phyloP scores from a whole-genome alignment of 2,113 vertebrate genomes.

The Oncorhynchus keta region DNA sequence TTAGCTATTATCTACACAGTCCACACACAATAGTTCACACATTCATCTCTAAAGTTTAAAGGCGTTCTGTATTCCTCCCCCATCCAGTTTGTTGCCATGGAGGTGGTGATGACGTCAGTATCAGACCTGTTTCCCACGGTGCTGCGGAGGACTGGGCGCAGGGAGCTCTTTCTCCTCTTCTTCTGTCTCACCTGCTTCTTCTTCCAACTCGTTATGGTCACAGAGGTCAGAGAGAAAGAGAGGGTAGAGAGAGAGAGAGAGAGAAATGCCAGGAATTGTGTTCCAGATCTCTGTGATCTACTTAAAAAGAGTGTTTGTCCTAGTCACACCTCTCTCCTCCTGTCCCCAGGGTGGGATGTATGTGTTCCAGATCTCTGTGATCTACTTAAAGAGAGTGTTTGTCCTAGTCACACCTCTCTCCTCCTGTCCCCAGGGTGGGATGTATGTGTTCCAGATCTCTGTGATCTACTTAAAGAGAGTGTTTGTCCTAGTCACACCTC shows the following conservation, averaged over 20 bases:
- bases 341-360: too few species aligned
- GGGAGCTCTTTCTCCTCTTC: conserved; percentile 66
- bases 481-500: neutral
- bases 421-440: conserved; percentile 63
- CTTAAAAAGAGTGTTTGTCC: too few species aligned
- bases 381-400: neutral
- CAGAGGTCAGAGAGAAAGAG: conserved; percentile 56
- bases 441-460: conserved; percentile 46
- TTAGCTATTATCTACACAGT: conserved; percentile 26
- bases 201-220: conserved; percentile 69
- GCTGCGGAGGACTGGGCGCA: conserved; percentile 55
- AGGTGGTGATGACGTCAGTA: conserved; percentile 67
- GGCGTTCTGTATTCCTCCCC: conserved; percentile 1
- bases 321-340: too few species aligned
- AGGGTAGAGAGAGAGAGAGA: neutral
- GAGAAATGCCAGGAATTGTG: neutral
- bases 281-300: too few species aligned
- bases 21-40: neutral
- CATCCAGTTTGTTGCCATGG: conserved; percentile 69
- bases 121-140: conserved; percentile 65
- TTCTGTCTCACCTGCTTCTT: conserved; percentile 69
- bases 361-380: too few species aligned
- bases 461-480: too few species aligned
- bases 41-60: neutral
- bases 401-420: neutral